These are phyloP conservation scores for Chrosomus eos DNA, from an alignment of 2,797 vertebrate genomes.

Conservation along the genomic window DNA sequence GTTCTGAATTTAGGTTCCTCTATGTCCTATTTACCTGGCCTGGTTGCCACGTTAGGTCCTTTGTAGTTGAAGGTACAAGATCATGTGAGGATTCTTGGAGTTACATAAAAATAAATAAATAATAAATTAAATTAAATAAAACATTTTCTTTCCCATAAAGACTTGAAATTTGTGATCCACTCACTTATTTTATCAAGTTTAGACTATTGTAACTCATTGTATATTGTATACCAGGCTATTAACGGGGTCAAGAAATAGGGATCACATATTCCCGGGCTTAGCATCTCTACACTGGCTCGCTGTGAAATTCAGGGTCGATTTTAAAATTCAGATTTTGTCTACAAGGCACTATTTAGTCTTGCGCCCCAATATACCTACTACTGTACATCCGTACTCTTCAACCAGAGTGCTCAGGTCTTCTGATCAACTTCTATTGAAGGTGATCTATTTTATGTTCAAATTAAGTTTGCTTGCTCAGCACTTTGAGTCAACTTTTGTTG, in stretches of 20 bases:
- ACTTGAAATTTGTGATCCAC: background rate
- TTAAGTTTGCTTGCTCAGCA: too few relatives aligned
- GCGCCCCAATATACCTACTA: too few relatives aligned
- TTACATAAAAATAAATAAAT: too few relatives aligned
- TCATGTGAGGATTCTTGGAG: background rate
- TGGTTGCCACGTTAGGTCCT: background rate
- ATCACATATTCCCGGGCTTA: background rate
- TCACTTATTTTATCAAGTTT: background rate
- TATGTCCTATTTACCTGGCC: background rate
- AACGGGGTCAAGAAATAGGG: background rate
- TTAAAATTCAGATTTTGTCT: too few relatives aligned
- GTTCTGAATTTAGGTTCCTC: too few relatives aligned
- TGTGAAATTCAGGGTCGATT: background rate
- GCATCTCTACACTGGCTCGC: background rate
- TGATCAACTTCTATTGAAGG: too few relatives aligned
- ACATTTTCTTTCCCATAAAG: background rate
- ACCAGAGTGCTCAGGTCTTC: too few relatives aligned
- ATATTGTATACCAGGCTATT: background rate
- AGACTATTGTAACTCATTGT: background rate
- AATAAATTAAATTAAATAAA: too few relatives aligned
- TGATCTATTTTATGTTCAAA: background rate
- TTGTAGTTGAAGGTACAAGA: background rate
- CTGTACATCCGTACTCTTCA: too few relatives aligned
- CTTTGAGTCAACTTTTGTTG: too few relatives aligned
- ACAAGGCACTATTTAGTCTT: too few relatives aligned